phyloP scores from a whole-genome alignment of 1,140 invertebrate genomes.

The Diachasmimorpha longicaudata region DNA sequence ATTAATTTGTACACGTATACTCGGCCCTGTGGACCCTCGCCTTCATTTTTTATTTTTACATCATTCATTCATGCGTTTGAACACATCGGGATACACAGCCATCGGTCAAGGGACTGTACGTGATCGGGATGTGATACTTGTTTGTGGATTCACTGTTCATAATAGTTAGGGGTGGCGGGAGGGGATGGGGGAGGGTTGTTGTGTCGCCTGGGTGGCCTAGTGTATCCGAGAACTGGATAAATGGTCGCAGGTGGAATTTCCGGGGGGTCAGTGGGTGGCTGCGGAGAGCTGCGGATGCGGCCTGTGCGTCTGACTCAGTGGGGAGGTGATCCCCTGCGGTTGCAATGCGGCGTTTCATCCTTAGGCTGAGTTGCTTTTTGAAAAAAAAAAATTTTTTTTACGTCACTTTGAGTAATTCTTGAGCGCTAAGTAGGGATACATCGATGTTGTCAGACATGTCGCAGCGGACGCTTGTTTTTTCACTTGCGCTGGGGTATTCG shows the following conservation, averaged over 20 bases:
- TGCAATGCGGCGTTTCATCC: slow-evolving; percentile 20
- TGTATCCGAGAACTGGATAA: background rate
- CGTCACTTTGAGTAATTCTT: background rate
- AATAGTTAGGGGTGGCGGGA: background rate
- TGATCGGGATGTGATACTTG: background rate
- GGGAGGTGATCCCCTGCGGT: slow-evolving; percentile 20
- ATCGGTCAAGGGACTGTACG: background rate
- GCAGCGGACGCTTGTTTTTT: background rate
- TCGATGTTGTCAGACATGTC: background rate
- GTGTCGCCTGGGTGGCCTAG: background rate
- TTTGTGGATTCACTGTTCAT: background rate
- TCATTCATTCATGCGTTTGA: background rate
- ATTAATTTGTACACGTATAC: background rate
- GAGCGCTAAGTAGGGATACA: background rate
- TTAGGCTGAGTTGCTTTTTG: background rate
- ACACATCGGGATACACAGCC: background rate
- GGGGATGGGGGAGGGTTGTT: background rate
- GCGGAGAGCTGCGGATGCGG: slow-evolving; percentile 25
- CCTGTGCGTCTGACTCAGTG: slow-evolving; percentile 25
- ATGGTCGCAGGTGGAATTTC: slow-evolving; percentile 13
- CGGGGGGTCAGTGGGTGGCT: background rate
- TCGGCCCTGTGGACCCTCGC: background rate
- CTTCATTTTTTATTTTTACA: background rate
- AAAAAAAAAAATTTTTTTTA: too few species aligned
- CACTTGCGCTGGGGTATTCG: background rate